phyloP scores from a whole-genome alignment of 2,113 vertebrate species.

The Zosterops japonicus region DNA sequence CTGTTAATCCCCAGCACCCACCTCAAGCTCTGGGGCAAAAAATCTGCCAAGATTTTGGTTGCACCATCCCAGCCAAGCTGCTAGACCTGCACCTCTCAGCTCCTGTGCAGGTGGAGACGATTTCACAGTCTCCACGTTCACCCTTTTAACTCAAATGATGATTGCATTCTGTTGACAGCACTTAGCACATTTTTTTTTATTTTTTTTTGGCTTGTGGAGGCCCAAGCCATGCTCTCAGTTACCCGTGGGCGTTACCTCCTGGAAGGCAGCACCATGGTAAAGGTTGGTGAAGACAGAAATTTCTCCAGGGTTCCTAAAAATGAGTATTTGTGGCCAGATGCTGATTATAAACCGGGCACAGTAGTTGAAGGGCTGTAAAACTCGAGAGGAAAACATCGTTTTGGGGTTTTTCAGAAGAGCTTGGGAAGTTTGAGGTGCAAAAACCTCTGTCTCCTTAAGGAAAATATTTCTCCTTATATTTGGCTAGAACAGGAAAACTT shows the following conservation, averaged over 20 bases:
- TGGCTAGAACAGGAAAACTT: neutral
- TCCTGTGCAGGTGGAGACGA: neutral
- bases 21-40: neutral
- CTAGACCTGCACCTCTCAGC: neutral
- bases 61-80: neutral
- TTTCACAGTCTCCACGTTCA: neutral
- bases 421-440: neutral
- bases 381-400: neutral
- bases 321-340: conserved; percentile 6
- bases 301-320: conserved; percentile 38
- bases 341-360: neutral
- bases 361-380: neutral
- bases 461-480: neutral
- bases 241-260: neutral
- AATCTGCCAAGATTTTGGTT: neutral
- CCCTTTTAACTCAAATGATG: neutral
- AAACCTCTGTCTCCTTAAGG: neutral
- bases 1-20: neutral
- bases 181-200: conserved; percentile 5
- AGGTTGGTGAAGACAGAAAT: conserved; percentile 25
- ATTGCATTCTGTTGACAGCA: conserved; percentile 51
- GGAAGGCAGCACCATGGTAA: conserved; percentile 33
- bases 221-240: conserved; percentile 10
- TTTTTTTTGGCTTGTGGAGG: neutral
- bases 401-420: neutral